These are phyloP conservation scores for Grammomys surdaster DNA, from an alignment of 2,113 vertebrate genomes.

Conservation along the genomic window DNA sequence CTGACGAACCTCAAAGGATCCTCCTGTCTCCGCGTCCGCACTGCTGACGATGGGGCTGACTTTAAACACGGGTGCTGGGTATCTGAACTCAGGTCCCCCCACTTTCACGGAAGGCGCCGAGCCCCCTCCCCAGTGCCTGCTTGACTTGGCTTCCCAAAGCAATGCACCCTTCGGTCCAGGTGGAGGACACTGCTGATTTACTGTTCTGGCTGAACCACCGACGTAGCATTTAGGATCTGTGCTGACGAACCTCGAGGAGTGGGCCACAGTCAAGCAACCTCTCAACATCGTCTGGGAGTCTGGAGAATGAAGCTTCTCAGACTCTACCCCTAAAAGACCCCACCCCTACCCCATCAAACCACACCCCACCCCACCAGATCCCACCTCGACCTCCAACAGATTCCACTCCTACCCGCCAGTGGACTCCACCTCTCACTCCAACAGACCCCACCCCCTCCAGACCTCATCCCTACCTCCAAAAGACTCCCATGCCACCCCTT, in stretches of 20 bases:
- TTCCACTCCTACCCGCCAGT: too few relatives aligned
- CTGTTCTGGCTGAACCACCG: too few relatives aligned
- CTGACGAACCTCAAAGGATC: neutral
- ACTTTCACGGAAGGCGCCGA: neutral
- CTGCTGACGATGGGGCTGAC: neutral
- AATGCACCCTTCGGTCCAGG: neutral
- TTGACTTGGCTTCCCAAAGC: neutral
- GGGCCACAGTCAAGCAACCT: neutral
- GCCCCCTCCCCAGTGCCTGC: neutral
- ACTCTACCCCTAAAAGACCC: neutral
- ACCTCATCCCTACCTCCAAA: neutral
- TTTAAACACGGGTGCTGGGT: neutral
- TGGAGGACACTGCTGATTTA: accelerated
- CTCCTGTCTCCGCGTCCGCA: neutral
- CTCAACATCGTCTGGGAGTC: neutral
- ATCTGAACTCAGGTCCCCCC: neutral
- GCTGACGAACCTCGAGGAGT: accelerated
- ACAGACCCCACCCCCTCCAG: neutral
- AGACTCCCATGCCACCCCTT: neutral
- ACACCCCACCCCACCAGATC: accelerated
- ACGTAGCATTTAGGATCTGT: accelerated
- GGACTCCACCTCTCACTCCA: neutral
- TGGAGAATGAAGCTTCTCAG: neutral
- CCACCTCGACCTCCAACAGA: neutral
- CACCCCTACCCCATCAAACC: neutral